Conservation (phyloP, 2,113 vertebrate genomes). For the Ammodytes dubius region DNA sequence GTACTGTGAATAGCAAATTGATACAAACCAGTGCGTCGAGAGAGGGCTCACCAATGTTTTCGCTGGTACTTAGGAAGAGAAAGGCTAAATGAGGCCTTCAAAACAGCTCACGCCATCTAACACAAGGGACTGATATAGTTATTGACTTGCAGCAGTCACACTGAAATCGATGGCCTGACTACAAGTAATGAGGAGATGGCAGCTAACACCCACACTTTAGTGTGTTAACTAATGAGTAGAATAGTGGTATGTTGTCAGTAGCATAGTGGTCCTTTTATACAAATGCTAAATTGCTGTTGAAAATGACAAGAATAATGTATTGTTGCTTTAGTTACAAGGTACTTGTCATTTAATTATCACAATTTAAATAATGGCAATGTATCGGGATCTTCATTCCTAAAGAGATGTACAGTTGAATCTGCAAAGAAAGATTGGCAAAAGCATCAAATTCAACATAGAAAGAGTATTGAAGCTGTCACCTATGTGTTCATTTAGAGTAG, state of each 20-base stretch:
- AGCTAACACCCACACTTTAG: not conserved
- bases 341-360: too few species aligned
- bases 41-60: not conserved
- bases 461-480: too few species aligned
- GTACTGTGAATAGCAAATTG: not conserved
- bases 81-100: conserved; percentile 9
- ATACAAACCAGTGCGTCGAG: not conserved
- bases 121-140: conserved; percentile 21
- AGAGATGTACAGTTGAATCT: not conserved
- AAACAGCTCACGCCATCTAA: conserved; percentile 20
- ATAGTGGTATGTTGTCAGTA: not conserved
- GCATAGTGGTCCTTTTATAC: not conserved
- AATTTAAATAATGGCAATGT: not conserved
- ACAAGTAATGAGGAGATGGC: conserved; percentile 9
- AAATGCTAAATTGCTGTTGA: too few species aligned
- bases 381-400: not conserved
- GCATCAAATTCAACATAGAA: too few species aligned
- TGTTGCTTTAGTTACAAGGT: not conserved
- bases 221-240: not conserved
- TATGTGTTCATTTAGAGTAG: too few species aligned
- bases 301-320: not conserved
- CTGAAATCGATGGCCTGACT: conserved; percentile 26
- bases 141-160: conserved; percentile 36
- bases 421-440: too few species aligned
- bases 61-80: not conserved